Conservation (phyloP, 2,113 vertebrate species). For the Gymnarchus niloticus region DNA sequence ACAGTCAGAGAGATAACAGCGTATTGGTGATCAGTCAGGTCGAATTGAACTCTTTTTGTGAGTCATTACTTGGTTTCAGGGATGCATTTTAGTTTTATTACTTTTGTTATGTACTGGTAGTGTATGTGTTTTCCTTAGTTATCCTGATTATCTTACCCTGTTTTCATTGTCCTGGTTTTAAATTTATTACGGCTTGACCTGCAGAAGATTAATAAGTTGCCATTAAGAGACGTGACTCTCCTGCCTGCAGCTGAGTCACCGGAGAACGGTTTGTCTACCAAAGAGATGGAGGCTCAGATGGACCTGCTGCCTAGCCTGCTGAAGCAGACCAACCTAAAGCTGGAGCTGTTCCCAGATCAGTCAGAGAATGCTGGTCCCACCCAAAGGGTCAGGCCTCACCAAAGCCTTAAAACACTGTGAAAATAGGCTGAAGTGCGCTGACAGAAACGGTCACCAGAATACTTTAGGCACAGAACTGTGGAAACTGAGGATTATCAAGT, state of each 20-base stretch:
- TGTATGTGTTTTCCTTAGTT: not conserved
- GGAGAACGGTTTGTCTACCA: conserved; percentile 73
- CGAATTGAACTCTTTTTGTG: not conserved
- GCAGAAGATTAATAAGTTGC: not conserved
- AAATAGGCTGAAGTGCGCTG: not conserved
- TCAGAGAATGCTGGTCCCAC: conserved; percentile 73
- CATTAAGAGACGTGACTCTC: not conserved
- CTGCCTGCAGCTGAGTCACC: conserved; percentile 66
- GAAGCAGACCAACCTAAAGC: conserved; percentile 75
- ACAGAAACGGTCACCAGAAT: not conserved
- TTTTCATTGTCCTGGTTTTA: not conserved
- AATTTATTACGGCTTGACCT: not conserved
- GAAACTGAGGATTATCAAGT: not conserved
- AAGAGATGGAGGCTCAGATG: conserved; percentile 77
- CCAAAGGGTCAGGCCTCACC: conserved; percentile 67
- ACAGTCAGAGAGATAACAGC: too few relatives aligned
- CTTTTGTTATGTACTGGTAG: not conserved
- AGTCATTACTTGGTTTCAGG: not conserved
- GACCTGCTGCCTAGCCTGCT: conserved; percentile 76
- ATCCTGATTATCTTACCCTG: not conserved
- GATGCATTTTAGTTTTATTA: not conserved
- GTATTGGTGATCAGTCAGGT: too few relatives aligned
- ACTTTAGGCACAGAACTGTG: not conserved
- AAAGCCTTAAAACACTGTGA: not conserved
- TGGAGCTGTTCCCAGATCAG: conserved; percentile 81